phyloP scores from a whole-genome alignment of 2,888 invertebrate species.

The Automeris io region DNA sequence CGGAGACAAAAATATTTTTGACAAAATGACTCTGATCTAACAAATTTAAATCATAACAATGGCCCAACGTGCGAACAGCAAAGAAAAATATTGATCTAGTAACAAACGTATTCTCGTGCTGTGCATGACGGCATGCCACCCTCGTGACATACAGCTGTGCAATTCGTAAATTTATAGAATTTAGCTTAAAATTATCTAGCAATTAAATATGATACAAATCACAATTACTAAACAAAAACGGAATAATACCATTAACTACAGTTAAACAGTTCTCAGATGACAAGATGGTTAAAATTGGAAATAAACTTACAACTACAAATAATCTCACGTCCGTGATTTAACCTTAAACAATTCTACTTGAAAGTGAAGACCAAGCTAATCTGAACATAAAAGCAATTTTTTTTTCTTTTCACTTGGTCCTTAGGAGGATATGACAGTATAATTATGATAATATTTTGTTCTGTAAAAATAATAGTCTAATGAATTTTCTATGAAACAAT shows the following conservation, averaged over 20 bases:
- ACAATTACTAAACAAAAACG: background rate
- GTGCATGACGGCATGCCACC: slow-evolving; percentile 31
- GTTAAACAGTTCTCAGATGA: background rate
- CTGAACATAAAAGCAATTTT: no score
- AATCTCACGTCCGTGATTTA: no score
- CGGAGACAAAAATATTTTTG: background rate
- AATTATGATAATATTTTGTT: no score
- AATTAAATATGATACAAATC: background rate
- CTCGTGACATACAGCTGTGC: slow-evolving; percentile 29
- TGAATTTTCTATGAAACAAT: no score
- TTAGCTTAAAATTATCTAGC: slow-evolving; percentile 1
- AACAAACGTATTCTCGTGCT: slow-evolving; percentile 27
- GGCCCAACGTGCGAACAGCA: background rate
- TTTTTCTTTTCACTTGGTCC: no score
- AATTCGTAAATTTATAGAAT: background rate
- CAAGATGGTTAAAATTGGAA: no score
- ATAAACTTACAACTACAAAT: no score
- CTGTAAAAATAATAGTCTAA: no score
- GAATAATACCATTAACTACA: background rate
- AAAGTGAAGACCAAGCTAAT: no score
- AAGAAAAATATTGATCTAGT: slow-evolving; percentile 14
- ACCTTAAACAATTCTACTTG: no score
- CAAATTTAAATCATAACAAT: background rate
- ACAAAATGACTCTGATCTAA: background rate
- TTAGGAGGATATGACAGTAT: no score